Conservation (phyloP, 2,888 invertebrate species). For the Pterostichus madidus region DNA sequence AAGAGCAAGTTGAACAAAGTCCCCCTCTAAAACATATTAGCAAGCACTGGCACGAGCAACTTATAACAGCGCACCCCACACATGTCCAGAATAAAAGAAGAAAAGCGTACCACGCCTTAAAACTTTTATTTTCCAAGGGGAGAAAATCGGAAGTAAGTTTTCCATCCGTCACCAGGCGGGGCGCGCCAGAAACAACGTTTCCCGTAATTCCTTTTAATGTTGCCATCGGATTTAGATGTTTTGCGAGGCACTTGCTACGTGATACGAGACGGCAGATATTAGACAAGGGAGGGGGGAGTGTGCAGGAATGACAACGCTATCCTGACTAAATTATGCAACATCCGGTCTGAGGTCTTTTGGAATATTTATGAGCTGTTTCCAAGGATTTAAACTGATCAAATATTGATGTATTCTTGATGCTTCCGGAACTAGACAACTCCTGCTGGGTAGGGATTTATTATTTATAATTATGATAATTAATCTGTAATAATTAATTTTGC, state of each 20-base stretch:
- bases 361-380: constrained; percentile 34
- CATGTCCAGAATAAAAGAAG: constrained; percentile 36
- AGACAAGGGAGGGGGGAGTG: not conserved
- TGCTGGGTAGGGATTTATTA: not conserved
- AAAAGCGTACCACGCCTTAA: constrained; percentile 35
- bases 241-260: constrained; percentile 26
- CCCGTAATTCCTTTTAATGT: constrained; percentile 59
- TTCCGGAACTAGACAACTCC: constrained; percentile 1
- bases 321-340: constrained; percentile 30
- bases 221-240: constrained; percentile 57
- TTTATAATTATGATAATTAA: constrained; percentile 30
- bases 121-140: constrained; percentile 58
- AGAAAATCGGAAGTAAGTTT: constrained; percentile 59
- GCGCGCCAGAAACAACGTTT: not conserved
- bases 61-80: constrained; percentile 26
- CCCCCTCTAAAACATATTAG: constrained; percentile 13
- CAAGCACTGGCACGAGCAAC: constrained; percentile 8
- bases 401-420: constrained; percentile 8
- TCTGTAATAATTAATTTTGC: constrained; percentile 12
- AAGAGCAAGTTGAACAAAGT: not conserved
- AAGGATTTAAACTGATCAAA: constrained; percentile 17
- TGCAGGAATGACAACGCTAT: constrained; percentile 25
- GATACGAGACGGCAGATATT: constrained; percentile 16
- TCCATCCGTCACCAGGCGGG: constrained; percentile 53
- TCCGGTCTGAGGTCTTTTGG: constrained; percentile 3